These are phyloP conservation scores for Ceratosolen fusciceps DNA, from an alignment of 1,140 invertebrate species.

Conservation along the genomic window DNA sequence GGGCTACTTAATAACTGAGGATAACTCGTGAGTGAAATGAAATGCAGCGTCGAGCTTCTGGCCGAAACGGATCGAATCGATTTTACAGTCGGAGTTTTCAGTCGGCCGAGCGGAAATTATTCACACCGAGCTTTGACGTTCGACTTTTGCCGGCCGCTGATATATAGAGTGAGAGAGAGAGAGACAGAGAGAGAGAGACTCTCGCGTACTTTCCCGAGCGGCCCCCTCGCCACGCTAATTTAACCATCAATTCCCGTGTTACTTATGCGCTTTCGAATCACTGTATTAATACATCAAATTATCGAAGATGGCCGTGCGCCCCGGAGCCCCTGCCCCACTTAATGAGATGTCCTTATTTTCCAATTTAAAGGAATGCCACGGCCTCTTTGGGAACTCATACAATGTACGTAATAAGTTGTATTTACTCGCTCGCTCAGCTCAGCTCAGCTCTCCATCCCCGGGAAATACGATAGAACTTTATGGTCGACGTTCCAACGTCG, in stretches of 20 bases:
- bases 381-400: neutral
- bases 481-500: too few relatives aligned
- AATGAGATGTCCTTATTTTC: neutral
- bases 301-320: neutral
- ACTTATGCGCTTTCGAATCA: neutral
- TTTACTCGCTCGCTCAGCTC: too few relatives aligned
- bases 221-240: slow-evolving; percentile 20
- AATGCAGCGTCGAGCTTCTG: neutral
- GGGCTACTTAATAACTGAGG: slow-evolving; percentile 14
- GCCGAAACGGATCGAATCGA: slow-evolving; percentile 42
- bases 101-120: slow-evolving; percentile 24
- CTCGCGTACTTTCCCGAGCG: slow-evolving; percentile 8
- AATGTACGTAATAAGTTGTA: neutral
- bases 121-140: slow-evolving; percentile 29
- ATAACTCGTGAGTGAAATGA: neutral
- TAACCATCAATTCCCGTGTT: neutral
- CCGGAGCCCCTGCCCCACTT: neutral
- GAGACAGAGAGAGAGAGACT: too few relatives aligned
- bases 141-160: slow-evolving; percentile 17
- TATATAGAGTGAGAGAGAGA: too few relatives aligned
- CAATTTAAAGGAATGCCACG: neutral
- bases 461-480: slow-evolving; percentile 12
- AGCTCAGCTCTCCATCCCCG: too few relatives aligned
- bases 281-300: slow-evolving; percentile 31
- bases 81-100: slow-evolving; percentile 48